Percentiles rank a stretch among this genome's conserved stretches.
These are phyloP conservation scores for Drosophila imparisetae DNA, from an alignment of 2,888 invertebrate species.

Conservation along the genomic window DNA sequence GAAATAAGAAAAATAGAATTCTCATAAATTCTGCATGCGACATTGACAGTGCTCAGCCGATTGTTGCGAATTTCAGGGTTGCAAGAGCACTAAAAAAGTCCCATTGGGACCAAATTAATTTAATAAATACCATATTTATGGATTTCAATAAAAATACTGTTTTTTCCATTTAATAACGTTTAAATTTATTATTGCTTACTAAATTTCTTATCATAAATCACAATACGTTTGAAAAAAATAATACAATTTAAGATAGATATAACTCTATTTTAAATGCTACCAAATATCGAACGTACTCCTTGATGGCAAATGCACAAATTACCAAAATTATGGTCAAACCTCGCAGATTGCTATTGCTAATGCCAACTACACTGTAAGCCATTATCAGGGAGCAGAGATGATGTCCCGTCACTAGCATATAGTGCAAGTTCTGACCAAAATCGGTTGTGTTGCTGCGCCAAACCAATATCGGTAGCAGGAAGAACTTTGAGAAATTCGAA, in stretches of 20 bases:
- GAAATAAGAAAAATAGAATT: slow-evolving; percentile 50
- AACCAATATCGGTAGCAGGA: slow-evolving; percentile 88
- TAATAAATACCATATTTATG: slow-evolving; percentile 11
- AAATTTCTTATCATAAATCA: background rate
- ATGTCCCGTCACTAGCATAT: slow-evolving; percentile 88
- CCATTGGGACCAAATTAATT: background rate
- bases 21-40: slow-evolving; percentile 61
- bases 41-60: slow-evolving; percentile 44
- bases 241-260: slow-evolving; percentile 39
- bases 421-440: slow-evolving; percentile 85
- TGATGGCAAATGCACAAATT: slow-evolving; percentile 71
- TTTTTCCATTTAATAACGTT: background rate
- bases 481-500: slow-evolving; percentile 87
- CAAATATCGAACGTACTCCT: slow-evolving; percentile 74
- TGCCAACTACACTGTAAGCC: slow-evolving; percentile 86
- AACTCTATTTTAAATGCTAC: slow-evolving; percentile 64
- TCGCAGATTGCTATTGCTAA: slow-evolving; percentile 52
- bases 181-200: slow-evolving; percentile 3
- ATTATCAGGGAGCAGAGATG: slow-evolving; percentile 87
- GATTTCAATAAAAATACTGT: slow-evolving; percentile 12
- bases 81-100: slow-evolving; percentile 10
- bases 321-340: slow-evolving; percentile 68
- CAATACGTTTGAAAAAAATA: background rate
- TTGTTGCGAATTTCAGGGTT: slow-evolving; percentile 45
- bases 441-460: slow-evolving; percentile 86